A percentile compares a stretch with the other conserved stretches of the same genome.
Conservation (phyloP, 2,797 vertebrate species). For the Crocidura indochinensis region DNA sequence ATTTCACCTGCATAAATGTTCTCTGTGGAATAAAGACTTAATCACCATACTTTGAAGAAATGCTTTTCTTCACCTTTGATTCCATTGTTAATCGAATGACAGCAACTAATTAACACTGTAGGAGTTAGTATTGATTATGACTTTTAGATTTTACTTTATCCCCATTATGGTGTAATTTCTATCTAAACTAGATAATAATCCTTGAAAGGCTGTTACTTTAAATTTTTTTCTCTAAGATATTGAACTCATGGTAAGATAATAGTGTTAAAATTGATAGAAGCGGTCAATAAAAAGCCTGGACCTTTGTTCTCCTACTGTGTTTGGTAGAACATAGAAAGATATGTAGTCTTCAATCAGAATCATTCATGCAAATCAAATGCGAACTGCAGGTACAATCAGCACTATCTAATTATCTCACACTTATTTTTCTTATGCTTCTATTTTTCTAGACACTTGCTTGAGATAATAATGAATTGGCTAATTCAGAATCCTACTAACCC, state of each 20-base stretch:
- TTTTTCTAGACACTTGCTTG: conserved; percentile 30
- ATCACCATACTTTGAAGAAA: conserved; percentile 56
- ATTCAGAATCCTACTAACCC: conserved; percentile 51
- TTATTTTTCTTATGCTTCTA: conserved; percentile 69
- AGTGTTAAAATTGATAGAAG: conserved; percentile 24
- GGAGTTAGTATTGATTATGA: conserved; percentile 65
- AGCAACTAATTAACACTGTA: conserved; percentile 68
- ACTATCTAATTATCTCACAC: conserved; percentile 68
- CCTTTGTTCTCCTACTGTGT: neutral
- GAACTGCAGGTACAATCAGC: conserved; percentile 44
- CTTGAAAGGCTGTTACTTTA: conserved; percentile 33
- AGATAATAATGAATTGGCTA: conserved; percentile 52
- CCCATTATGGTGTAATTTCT: conserved; percentile 41
- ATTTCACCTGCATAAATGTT: conserved; percentile 63
- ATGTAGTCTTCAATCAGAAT: conserved; percentile 33
- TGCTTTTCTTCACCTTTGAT: conserved; percentile 64
- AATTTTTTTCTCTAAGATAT: conserved; percentile 60
- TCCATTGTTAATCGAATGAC: conserved; percentile 72
- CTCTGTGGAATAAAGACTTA: conserved; percentile 60
- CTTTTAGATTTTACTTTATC: conserved; percentile 56
- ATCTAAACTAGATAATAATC: conserved; percentile 60
- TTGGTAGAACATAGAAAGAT: conserved; percentile 5
- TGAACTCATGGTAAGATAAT: conserved; percentile 32
- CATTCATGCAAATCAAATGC: conserved; percentile 64
- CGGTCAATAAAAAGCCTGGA: neutral